Base-by-base conservation (phyloP, 2,113 vertebrate genomes). In the Melanotaenia duboulayi region DNA sequence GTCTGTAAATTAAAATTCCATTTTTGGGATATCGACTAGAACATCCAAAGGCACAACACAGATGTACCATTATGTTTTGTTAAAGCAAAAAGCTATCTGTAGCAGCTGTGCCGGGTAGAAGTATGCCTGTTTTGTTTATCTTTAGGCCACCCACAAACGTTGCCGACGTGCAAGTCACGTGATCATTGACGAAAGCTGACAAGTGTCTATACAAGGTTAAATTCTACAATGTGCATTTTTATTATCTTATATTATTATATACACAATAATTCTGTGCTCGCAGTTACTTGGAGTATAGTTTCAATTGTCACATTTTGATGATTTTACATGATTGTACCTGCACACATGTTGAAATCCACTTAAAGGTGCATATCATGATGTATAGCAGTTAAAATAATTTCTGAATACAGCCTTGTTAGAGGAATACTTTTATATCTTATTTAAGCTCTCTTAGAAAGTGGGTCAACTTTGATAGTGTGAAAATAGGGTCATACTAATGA, bases 361-460 rank as follows among this genome's bases (percentile, higher is more conserved):
- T 32, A 66, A 25, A 70, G 25, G 20, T 7, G 14, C 32, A 49
- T 32, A 66, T 23, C 7, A 11, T 56, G 25, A 42, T 78, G 40
- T 65, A 71, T 67, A 46, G 35, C 32, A 50, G 61, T 64, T 61
- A 81, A 72, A 83, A 80, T 81, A 83, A 84, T 90, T 77, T 72
- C 11, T 7, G 49, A 70, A 61, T 83, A 74, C 74, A 81, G 71
- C 39, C 80, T 87, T 87, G 80, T 85, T 76, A 63, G 77, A 83
- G 62, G 86, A 86, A 89, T 89, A 89, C 68, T 78, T 62, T 69
- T 81, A 84, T 71, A 60, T 86, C 81, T 73, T 72, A 72, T 86
- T 88, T 79, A 84, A 86, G 61, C 75, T 65, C 75, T 65, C 24
- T 83, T 69, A 59, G 51, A 54, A 90, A 87, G 71, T 84, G 59